Evolutionary conservation across 1,140 invertebrate species (phyloP), one percentile per base, ranked within the genome.

Genomic region (Anastatus disparis): DNA sequence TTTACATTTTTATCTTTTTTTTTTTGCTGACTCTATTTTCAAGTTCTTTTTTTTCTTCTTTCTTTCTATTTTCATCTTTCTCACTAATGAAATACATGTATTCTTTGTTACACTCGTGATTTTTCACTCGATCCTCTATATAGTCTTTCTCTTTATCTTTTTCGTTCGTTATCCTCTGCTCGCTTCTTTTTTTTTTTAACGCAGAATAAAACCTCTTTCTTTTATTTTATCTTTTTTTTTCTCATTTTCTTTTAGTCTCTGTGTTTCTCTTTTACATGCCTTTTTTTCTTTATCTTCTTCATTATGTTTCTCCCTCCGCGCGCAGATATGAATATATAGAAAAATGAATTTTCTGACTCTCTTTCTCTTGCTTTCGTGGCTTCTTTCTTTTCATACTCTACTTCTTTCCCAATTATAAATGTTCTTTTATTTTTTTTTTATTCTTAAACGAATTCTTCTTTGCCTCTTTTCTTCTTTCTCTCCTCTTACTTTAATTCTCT

Each of bases 271-370:
- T 10, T 55, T 42, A n/a, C n/a, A n/a, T n/a, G 12, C 31, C 31
- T 2, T 29, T 53, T 65, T 65, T n/a, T n/a, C n/a, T n/a, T 50
- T 55, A 29, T 55, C n/a, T 55, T 42, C 24, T 53, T 65, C 63
- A 55, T 65, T 65, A 42, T 42, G 22, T n/a, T 12, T 52, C 35
- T 12, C 42, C 26, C 22, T 46, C 9, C 58, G 20, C 26, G 0
- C n/a, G 48, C 2, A 10, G 22, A 15, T n/a, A 12, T 15, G 26
- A 20, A 55, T n/a, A n/a, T 40, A 35, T 31, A 29, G 48, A 65
- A 27, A 65, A 55, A 38, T 65, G 38, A 55, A 65, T 64, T 53
- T 64, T 64, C 62, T n/a, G n/a, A n/a, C n/a, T 40, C 10, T 53
- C 20, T 64, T n/a, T n/a, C n/a, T n/a, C n/a, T n/a, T n/a, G n/a